These are phyloP conservation scores for Nebria brevicollis DNA, from an alignment of 2,888 invertebrate species.

Conservation along the genomic window DNA sequence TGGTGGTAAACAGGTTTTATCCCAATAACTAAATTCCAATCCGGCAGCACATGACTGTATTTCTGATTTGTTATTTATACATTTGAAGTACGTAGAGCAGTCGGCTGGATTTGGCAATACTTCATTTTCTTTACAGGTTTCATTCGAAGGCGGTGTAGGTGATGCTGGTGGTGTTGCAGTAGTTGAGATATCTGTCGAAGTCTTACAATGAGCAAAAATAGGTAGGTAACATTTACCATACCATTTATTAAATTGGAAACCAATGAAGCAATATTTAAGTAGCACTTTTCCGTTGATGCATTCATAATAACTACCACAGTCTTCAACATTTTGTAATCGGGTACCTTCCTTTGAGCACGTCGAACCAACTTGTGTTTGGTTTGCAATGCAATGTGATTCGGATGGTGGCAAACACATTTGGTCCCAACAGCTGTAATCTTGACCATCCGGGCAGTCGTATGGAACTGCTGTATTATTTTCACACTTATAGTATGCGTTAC, in stretches of 20 bases:
- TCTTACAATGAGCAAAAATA: conserved; percentile 19
- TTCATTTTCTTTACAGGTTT: conserved; percentile 21
- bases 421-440: conserved; percentile 42
- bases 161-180: neutral
- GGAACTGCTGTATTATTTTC: no score
- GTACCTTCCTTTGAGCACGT: conserved; percentile 19
- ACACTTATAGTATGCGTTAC: no score
- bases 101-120: conserved; percentile 32
- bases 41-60: conserved; percentile 18
- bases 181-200: no score
- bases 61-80: conserved; percentile 17
- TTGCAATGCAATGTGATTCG: conserved; percentile 25
- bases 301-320: conserved; percentile 30
- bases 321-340: conserved; percentile 19
- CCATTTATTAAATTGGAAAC: conserved; percentile 33
- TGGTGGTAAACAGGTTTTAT: conserved; percentile 28
- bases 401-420: conserved; percentile 12
- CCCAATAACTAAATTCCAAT: conserved; percentile 33
- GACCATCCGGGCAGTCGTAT: conserved; percentile 24
- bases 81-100: conserved; percentile 28
- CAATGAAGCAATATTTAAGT: conserved; percentile 16
- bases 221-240: conserved; percentile 19
- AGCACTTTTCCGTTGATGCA: conserved; percentile 25
- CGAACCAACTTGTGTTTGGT: conserved; percentile 10
- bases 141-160: neutral